Evolutionary conservation across 2,888 invertebrate species (phyloP).

Genomic region (Serrognathus titanus): DNA sequence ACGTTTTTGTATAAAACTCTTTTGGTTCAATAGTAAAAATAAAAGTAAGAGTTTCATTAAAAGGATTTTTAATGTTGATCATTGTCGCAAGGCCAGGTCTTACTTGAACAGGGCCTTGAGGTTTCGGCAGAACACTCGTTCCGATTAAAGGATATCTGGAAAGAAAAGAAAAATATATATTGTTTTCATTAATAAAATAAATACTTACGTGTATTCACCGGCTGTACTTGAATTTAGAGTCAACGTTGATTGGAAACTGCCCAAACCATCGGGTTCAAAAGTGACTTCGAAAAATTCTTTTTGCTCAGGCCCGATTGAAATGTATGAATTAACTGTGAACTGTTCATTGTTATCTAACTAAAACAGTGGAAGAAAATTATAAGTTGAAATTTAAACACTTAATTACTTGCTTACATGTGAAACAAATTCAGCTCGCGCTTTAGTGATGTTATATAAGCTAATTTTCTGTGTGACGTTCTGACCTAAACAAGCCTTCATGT

Average conservation of each 20-base stretch:
- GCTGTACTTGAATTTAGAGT: slow-evolving; percentile 33
- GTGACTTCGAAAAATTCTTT: slow-evolving; percentile 28
- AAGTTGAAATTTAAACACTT: background rate
- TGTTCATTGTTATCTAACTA: slow-evolving; percentile 33
- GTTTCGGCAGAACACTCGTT: slow-evolving; percentile 48
- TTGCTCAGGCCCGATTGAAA: slow-evolving; percentile 19
- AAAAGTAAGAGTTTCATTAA: slow-evolving; percentile 44
- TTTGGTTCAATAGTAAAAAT: slow-evolving; percentile 48
- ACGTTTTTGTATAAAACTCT: slow-evolving; percentile 45
- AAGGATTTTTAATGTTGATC: slow-evolving; percentile 52
- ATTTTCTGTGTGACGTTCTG: slow-evolving; percentile 25
- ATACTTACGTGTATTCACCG: slow-evolving; percentile 40
- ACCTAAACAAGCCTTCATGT: slow-evolving; percentile 35
- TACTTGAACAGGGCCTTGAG: slow-evolving; percentile 51
- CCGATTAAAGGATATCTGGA: slow-evolving; percentile 49
- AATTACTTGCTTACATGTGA: slow-evolving; percentile 25
- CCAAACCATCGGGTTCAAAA: slow-evolving; percentile 39
- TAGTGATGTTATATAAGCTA: slow-evolving; percentile 31
- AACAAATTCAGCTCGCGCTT: slow-evolving; percentile 29
- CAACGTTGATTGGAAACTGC: slow-evolving; percentile 32
- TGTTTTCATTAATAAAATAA: background rate
- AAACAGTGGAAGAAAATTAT: slow-evolving; percentile 5
- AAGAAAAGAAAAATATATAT: slow-evolving; percentile 13
- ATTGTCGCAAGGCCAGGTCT: slow-evolving; percentile 39
- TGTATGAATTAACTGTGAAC: slow-evolving; percentile 24